Conservation (phyloP, 2,888 invertebrate genomes). For the Steinernema carpocapsae region DNA sequence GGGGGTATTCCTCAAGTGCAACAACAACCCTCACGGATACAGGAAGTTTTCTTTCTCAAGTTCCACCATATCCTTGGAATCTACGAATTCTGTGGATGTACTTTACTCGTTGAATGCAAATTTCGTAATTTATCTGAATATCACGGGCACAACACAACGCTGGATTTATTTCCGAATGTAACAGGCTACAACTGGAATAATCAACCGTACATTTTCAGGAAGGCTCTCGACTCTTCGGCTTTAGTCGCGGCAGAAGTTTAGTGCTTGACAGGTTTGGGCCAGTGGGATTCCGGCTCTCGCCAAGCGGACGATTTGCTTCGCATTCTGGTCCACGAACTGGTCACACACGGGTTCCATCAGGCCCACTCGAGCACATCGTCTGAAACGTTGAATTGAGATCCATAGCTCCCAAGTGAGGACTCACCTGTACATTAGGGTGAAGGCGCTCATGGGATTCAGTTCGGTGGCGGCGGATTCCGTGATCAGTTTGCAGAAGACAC, state of each 20-base stretch:
- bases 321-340: conserved; percentile 51
- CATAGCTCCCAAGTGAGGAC: not conserved
- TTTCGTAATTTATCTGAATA: too few relatives aligned
- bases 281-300: conserved; percentile 46
- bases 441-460: conserved; percentile 28
- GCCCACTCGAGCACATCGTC: conserved; percentile 53
- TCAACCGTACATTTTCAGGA: not conserved
- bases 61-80: too few relatives aligned
- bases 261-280: conserved; percentile 42
- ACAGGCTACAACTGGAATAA: conserved; percentile 4
- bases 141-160: not conserved
- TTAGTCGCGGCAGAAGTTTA: conserved; percentile 36
- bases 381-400: conserved; percentile 20
- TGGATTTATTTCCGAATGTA: conserved; percentile 1
- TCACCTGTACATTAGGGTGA: conserved; percentile 36
- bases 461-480: conserved; percentile 35
- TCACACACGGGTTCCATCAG: conserved; percentile 54
- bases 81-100: too few relatives aligned
- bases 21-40: too few relatives aligned
- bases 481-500: conserved; percentile 37
- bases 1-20: too few relatives aligned
- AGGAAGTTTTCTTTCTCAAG: too few relatives aligned
- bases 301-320: conserved; percentile 48
- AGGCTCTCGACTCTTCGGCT: not conserved
- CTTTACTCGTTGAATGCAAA: too few relatives aligned